Percentiles rank a stretch among this genome's conserved stretches.
These are phyloP conservation scores for Odontocerum albicorne DNA, from an alignment of 2,888 invertebrate species.

Conservation along the genomic window DNA sequence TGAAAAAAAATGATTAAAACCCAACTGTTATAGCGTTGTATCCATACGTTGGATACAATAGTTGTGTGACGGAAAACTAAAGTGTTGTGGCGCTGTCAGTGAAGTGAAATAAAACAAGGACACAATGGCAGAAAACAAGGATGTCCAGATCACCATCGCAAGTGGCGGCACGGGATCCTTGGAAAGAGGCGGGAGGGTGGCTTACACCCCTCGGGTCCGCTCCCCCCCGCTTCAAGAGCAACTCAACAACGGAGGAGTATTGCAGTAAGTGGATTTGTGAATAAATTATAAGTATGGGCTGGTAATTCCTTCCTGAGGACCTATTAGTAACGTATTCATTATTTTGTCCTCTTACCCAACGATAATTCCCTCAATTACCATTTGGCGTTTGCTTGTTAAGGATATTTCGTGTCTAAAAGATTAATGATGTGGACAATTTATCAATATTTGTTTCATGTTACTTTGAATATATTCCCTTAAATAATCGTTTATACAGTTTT, in stretches of 20 bases:
- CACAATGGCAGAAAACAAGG: slow-evolving; percentile 43
- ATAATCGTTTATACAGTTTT: no score
- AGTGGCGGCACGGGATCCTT: slow-evolving; percentile 53
- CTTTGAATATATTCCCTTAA: no score
- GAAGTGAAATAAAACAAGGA: slow-evolving; percentile 21
- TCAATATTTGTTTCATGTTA: no score
- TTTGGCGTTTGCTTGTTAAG: no score
- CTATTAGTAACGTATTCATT: no score
- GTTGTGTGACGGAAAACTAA: neutral
- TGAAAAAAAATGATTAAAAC: slow-evolving; percentile 1
- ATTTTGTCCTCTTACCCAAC: no score
- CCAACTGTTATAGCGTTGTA: slow-evolving; percentile 15
- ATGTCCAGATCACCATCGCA: slow-evolving; percentile 58
- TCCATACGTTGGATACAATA: neutral
- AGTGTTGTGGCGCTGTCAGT: slow-evolving; percentile 22
- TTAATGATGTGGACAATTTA: no score
- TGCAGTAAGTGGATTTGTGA: slow-evolving; percentile 63
- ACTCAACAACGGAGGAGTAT: slow-evolving; percentile 65
- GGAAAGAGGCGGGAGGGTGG: slow-evolving; percentile 52
- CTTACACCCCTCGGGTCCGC: slow-evolving; percentile 47
- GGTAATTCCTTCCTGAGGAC: no score
- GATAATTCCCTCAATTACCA: no score
- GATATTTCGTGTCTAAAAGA: no score
- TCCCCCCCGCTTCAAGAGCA: slow-evolving; percentile 53
- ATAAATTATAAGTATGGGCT: no score